Base-by-base conservation (phyloP, 2,888 invertebrate genomes). In the Gastrophysa polygoni region DNA sequence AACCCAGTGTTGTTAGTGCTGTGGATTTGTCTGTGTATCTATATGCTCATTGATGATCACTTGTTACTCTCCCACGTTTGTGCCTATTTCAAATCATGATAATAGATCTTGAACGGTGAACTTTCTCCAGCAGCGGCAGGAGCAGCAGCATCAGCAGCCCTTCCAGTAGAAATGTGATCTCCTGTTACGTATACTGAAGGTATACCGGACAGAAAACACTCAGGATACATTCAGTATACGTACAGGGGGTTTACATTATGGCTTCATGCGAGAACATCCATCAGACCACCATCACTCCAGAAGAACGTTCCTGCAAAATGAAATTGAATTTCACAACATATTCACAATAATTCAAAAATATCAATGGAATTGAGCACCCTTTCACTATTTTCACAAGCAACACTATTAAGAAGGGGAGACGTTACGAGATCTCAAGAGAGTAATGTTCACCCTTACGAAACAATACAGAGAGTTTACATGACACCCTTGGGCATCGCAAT, bases 141-240 rank as follows among this genome's bases (percentile, higher is more conserved):
- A 14, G 17, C 16, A 49, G 28, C 49, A 17, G 17, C 29, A 8
- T 17, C n/a, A n/a, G 52, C 21, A 34, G 38, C 34, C 24, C 57
- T 59, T 59, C 71, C 89, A 82, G 81, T 82, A 85, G 93, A 75
- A 80, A 79, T 94, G 92, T 89, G 89, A 90, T 92, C 93, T 94
- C 95, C 93, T 95, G 95, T 95, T 95, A 96, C 95, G 95, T 96
- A 96, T 96, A 95, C 95, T 94, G 94, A 95, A 95, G 95, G 95
- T 96, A 96, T 95, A 95, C 95, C 95, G 95, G 95, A 95, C 91
- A 93, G 85, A 88, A 89, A 86, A 91, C 94, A 94, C 95, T 95
- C 95, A 95, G 95, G 95, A 95, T 95, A 96, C 95, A 95, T 95
- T 95, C 95, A 95, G 95, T 96, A 95, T 96, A 96, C 95, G 95